Percentiles rank a stretch among this genome's conserved stretches.
Evolutionary conservation across 2,888 invertebrate species (phyloP).

Genomic region (Galeopsomyia nigrocyanea): DNA sequence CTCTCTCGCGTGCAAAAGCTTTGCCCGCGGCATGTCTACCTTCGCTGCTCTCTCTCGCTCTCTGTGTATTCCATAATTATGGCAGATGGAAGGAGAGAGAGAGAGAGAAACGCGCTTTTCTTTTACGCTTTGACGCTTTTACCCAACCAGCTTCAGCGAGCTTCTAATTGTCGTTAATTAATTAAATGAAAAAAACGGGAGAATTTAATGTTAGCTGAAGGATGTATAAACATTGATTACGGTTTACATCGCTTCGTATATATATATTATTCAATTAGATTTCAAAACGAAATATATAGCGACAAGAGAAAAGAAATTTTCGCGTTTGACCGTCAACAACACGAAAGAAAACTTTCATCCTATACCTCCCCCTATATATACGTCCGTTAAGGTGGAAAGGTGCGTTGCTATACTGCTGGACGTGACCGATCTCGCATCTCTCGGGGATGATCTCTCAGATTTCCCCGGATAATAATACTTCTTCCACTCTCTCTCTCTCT

Average conservation of each 20-base stretch:
- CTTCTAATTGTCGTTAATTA: no score
- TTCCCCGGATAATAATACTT: constrained; percentile 75
- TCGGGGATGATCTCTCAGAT: constrained; percentile 71
- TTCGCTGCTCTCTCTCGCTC: constrained; percentile 2
- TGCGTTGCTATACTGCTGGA: constrained; percentile 54
- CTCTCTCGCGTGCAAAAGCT: constrained; percentile 55
- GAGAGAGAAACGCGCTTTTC: neutral
- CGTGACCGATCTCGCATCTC: constrained; percentile 74
- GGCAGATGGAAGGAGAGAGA: neutral
- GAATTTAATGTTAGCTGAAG: no score
- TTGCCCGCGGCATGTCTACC: constrained; percentile 47
- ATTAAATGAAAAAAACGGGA: no score
- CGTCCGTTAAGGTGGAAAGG: constrained; percentile 54
- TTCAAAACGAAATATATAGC: no score
- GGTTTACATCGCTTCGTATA: no score
- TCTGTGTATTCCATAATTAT: constrained; percentile 7
- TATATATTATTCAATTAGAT: no score
- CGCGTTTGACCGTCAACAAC: no score
- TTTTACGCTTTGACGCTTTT: no score
- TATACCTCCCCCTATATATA: constrained; percentile 19
- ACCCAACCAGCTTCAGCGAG: no score
- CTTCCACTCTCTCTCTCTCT: constrained; percentile 61
- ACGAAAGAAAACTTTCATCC: no score
- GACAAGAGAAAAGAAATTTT: no score
- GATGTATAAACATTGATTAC: no score